A percentile compares a stretch with the other conserved stretches of the same genome.
Evolutionary conservation across 2,888 invertebrate species (phyloP).

Genomic region (Chrysotoxum bicinctum): DNA sequence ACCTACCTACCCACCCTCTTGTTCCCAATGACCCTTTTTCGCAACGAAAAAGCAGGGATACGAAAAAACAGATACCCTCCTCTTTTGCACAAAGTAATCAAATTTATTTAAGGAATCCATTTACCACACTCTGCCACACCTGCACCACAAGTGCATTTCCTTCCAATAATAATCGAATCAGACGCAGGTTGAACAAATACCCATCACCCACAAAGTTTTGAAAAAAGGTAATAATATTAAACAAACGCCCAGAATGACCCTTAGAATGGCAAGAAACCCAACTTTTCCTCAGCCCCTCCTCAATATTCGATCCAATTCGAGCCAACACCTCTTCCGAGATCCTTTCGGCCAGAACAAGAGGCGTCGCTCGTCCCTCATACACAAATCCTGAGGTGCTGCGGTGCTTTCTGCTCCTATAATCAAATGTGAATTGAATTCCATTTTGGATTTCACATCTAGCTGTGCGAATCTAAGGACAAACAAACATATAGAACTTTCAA

Average conservation of each 20-base stretch:
- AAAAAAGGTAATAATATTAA: not conserved
- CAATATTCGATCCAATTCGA: not conserved
- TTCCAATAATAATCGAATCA: slow-evolving; percentile 51
- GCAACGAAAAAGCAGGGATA: not conserved
- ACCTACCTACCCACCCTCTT: not conserved
- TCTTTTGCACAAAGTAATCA: slow-evolving; percentile 13
- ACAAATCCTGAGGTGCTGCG: slow-evolving; percentile 53
- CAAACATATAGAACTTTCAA: not conserved
- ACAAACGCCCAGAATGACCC: not conserved
- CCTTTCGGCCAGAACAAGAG: slow-evolving; percentile 22
- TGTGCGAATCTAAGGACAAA: not conserved
- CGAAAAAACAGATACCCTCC: not conserved
- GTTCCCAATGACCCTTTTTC: not conserved
- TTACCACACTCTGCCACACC: slow-evolving; percentile 33
- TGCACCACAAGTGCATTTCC: slow-evolving; percentile 42
- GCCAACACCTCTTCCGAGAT: slow-evolving; percentile 2
- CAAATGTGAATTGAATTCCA: slow-evolving; percentile 71
- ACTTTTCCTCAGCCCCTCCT: not conserved
- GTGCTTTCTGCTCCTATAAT: slow-evolving; percentile 52
- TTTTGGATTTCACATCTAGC: slow-evolving; percentile 46
- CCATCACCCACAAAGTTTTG: not conserved
- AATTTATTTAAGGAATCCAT: slow-evolving; percentile 39
- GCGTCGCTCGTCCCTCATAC: not conserved
- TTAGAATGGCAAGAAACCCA: not conserved
- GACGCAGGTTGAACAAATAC: slow-evolving; percentile 25